These are phyloP conservation scores for Lagopus muta DNA, from an alignment of 2,113 vertebrate genomes.

Conservation along the genomic window DNA sequence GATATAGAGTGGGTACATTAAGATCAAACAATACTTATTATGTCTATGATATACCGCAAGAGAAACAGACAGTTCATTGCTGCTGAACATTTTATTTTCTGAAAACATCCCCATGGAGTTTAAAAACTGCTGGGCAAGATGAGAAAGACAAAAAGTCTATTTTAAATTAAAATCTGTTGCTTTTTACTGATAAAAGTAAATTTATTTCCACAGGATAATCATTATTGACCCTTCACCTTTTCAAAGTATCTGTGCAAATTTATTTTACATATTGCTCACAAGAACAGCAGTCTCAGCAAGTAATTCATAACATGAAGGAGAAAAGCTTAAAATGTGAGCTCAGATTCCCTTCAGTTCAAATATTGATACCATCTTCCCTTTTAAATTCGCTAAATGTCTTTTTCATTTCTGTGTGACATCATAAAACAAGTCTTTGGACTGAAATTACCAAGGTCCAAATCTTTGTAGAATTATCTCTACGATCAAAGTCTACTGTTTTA, in stretches of 20 bases:
- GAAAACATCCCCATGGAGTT: not conserved
- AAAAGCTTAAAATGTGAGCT: not conserved
- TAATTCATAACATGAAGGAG: conserved; percentile 9
- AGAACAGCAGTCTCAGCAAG: conserved; percentile 1
- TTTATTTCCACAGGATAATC: not conserved
- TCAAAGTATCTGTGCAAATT: conserved; percentile 7
- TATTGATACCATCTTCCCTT: not conserved
- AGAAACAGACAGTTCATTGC: conserved; percentile 1
- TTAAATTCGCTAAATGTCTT: not conserved
- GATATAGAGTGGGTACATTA: conserved; percentile 42
- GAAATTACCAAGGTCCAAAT: not conserved
- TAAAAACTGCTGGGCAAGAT: not conserved
- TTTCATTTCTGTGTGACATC: not conserved
- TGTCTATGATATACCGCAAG: not conserved
- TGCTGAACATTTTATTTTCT: conserved; percentile 22
- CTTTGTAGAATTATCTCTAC: not conserved
- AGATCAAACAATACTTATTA: conserved; percentile 46
- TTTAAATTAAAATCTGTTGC: conserved; percentile 50
- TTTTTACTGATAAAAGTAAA: not conserved
- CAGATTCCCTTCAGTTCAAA: not conserved
- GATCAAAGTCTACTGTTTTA: not conserved
- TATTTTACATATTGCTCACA: conserved; percentile 10
- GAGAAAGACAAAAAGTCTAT: conserved; percentile 47
- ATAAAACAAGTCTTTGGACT: not conserved
- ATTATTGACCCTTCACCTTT: conserved; percentile 15